Evolutionary conservation across 2,888 invertebrate species (phyloP), one percentile per base, ranked within the genome.

Genomic region (Drosophila meridionalis): DNA sequence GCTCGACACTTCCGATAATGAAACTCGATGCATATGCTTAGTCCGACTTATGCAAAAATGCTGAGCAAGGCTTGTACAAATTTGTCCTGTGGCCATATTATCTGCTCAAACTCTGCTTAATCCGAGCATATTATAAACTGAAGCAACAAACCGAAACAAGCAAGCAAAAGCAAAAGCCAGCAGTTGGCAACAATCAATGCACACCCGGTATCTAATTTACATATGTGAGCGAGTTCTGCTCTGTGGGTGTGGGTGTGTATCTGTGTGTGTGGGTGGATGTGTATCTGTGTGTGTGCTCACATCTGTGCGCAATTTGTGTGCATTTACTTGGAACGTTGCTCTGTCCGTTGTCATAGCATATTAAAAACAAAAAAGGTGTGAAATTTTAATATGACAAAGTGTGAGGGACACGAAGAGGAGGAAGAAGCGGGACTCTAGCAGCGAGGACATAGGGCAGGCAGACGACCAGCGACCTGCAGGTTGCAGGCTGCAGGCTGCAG

Each of bases 121-220:
- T 70, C 40, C 55, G 48, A 56, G 14, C 57, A 59, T 50, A 63
- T 38, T 38, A 76, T 59, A 63, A 69, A 60, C 62, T 56, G 55
- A 14, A 34, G 43, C 38, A 58, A 48, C 36, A 76, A 26, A 58
- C n/a, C 62, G 45, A 43, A 47, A 42, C 52, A 28, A 11, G 36
- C 42, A 73, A 45, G 53, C 50, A 50, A 47, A 42, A 43, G 42
- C 69, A 42, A 28, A 20, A 11, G 34, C 38, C 36, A 65, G 38
- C 73, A 61, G 66, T 56, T 65, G 68, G 63, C 45, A 62, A 53
- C 76, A 85, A 71, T 82, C 85, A 69, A 63, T 74, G 82, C 74
- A 69, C 73, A 73, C 11, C 53, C 59, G 71, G 69, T 47, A 55
- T 52, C 67, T 60, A 59, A 82, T 87, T 84, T 87, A 61, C 88